Conservation (phyloP, 2,797 vertebrate species). For the Syngnathus acus region DNA sequence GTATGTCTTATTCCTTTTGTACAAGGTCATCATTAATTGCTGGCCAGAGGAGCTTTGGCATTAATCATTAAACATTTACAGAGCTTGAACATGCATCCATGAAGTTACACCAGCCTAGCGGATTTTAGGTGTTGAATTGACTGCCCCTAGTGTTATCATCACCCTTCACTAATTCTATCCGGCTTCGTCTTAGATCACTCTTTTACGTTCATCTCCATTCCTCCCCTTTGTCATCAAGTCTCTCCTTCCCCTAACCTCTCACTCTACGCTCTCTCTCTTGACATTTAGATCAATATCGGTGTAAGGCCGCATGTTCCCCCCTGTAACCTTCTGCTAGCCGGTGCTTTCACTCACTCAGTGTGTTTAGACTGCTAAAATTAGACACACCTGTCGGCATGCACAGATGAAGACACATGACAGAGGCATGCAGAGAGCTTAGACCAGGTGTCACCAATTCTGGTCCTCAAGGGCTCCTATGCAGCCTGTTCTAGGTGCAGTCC, state of each 20-base stretch:
- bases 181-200: conserved; percentile 24
- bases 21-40: too few species aligned
- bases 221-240: conserved; percentile 18
- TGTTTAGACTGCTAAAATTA: conserved; percentile 6
- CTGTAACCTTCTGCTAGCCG: conserved; percentile 32
- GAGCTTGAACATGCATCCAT: too few species aligned
- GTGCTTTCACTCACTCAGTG: not conserved
- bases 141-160: too few species aligned
- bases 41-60: too few species aligned
- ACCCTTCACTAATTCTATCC: not conserved
- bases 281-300: conserved; percentile 48
- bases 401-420: not conserved
- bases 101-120: too few species aligned
- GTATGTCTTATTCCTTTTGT: too few species aligned
- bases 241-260: conserved; percentile 28
- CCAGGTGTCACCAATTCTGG: too few species aligned
- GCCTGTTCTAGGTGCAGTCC: too few species aligned
- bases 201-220: conserved; percentile 26
- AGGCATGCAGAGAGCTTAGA: too few species aligned
- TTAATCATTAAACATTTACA: too few species aligned
- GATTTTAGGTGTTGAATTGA: too few species aligned
- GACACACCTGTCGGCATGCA: not conserved
- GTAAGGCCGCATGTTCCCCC: conserved; percentile 13
- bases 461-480: too few species aligned
- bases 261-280: conserved; percentile 13